phyloP scores from a whole-genome alignment of 2,797 vertebrate genomes.

The Alosa sapidissima region DNA sequence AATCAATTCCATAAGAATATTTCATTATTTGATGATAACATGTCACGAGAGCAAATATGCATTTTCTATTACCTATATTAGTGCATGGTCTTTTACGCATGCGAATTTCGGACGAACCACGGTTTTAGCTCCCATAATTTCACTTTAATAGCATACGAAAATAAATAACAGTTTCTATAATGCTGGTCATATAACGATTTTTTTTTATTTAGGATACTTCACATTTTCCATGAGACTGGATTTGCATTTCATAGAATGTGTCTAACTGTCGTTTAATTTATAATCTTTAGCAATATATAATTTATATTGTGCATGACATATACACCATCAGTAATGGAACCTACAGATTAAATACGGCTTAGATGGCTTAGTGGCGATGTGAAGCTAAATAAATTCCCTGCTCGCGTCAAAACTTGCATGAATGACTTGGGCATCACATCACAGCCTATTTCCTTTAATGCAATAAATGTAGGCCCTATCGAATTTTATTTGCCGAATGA shows the following conservation, averaged over 20 bases:
- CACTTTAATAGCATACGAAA: too few relatives aligned
- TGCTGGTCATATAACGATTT: too few relatives aligned
- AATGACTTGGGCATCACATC: neutral
- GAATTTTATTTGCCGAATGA: neutral
- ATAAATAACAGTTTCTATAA: neutral
- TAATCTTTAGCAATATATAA: too few relatives aligned
- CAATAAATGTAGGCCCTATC: neutral
- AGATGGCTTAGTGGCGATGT: neutral
- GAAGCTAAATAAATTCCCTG: neutral
- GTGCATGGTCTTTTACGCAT: neutral
- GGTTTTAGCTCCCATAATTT: too few relatives aligned
- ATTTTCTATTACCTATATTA: neutral
- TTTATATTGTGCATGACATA: neutral
- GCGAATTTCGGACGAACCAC: too few relatives aligned
- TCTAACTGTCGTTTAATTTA: neutral
- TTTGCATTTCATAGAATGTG: neutral
- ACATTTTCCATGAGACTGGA: too few relatives aligned
- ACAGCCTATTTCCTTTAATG: neutral
- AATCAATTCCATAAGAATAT: neutral
- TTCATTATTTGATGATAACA: neutral
- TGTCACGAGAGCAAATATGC: neutral
- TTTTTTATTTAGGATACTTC: too few relatives aligned
- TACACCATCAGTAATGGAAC: neutral
- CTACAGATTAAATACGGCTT: neutral
- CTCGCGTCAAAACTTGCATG: neutral